Conservation (phyloP, 2,888 invertebrate genomes). For the Oscheius sp. region DNA sequence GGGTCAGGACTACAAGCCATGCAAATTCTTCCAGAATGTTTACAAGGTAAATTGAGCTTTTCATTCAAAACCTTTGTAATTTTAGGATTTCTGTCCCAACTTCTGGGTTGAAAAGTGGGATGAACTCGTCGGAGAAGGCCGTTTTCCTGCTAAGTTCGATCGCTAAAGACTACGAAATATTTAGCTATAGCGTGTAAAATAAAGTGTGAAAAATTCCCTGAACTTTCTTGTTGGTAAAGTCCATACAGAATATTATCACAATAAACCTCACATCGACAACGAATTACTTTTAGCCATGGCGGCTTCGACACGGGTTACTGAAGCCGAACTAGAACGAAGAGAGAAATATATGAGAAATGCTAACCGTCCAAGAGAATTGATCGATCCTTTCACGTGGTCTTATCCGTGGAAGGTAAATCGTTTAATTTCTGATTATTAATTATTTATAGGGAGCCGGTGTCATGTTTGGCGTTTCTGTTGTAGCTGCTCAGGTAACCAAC, state of each 20-base stretch:
- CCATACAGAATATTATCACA: too few relatives aligned
- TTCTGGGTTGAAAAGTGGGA: slow-evolving; percentile 70
- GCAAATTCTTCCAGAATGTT: slow-evolving; percentile 70
- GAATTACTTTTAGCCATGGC: slow-evolving; percentile 45
- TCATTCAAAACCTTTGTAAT: neutral
- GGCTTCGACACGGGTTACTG: slow-evolving; percentile 60
- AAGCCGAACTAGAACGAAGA: slow-evolving; percentile 57
- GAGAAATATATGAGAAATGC: slow-evolving; percentile 59
- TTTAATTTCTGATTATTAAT: neutral
- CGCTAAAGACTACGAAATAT: slow-evolving; percentile 54
- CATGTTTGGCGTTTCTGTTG: slow-evolving; percentile 49
- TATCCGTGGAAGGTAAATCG: slow-evolving; percentile 54
- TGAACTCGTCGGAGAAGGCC: slow-evolving; percentile 67
- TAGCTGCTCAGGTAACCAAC: slow-evolving; percentile 50
- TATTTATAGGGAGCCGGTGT: slow-evolving; percentile 45
- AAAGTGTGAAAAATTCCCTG: slow-evolving; percentile 26
- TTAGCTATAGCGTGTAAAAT: slow-evolving; percentile 31
- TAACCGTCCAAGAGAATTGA: slow-evolving; percentile 40
- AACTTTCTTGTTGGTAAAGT: too few relatives aligned
- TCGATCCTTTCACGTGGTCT: slow-evolving; percentile 67
- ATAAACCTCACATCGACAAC: neutral
- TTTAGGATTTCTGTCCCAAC: slow-evolving; percentile 67
- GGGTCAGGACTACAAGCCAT: slow-evolving; percentile 70
- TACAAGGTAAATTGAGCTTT: slow-evolving; percentile 56
- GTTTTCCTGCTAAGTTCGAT: slow-evolving; percentile 70